These are phyloP conservation scores for Pyrocephalus nanus DNA, from an alignment of 2,797 vertebrate genomes.

Conservation along the genomic window DNA sequence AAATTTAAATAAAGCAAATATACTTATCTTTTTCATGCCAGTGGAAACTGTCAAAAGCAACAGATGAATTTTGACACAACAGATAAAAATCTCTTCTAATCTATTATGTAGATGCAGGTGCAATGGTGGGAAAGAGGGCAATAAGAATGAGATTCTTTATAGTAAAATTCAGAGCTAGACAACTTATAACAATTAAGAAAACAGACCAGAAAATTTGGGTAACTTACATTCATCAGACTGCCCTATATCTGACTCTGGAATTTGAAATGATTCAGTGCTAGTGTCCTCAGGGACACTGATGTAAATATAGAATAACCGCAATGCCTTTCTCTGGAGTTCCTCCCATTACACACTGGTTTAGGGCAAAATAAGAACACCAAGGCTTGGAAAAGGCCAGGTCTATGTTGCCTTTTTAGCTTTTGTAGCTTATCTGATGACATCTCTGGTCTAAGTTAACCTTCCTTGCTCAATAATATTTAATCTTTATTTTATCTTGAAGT, in stretches of 20 bases:
- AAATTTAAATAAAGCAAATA: neutral
- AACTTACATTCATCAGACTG: neutral
- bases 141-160: neutral
- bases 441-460: neutral
- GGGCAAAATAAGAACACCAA: neutral
- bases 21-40: neutral
- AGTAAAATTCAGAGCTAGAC: neutral
- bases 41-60: slow-evolving; percentile 17
- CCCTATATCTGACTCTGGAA: neutral
- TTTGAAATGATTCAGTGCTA: slow-evolving; percentile 28
- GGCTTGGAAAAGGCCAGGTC: neutral
- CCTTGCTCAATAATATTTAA: neutral
- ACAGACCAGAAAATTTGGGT: neutral
- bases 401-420: neutral
- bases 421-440: neutral
- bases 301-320: slow-evolving; percentile 51
- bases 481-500: neutral
- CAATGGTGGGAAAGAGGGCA: neutral
- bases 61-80: neutral
- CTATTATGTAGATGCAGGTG: neutral
- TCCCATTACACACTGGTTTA: neutral
- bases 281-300: slow-evolving; percentile 20
- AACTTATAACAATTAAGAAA: slow-evolving; percentile 5
- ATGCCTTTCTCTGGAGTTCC: neutral
- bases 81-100: neutral